Evolutionary conservation across 2,888 invertebrate genomes (phyloP).

Genomic region (Cosmia trapezina): DNA sequence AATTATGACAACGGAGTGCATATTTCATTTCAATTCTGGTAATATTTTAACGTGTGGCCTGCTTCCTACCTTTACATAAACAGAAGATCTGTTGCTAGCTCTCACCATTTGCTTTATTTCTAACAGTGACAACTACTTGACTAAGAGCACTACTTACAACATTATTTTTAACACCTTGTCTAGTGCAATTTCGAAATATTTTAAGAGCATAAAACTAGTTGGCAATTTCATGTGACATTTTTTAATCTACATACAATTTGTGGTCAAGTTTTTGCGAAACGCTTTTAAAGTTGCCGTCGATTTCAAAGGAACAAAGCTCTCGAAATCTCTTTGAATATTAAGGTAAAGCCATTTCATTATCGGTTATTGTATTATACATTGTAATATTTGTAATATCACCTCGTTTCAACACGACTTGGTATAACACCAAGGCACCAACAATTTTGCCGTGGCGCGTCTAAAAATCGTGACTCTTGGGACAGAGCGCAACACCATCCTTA

Average conservation of each 20-base stretch:
- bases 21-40: slow-evolving; percentile 10
- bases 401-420: slow-evolving; percentile 73
- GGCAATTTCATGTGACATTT: slow-evolving; percentile 40
- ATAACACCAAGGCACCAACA: slow-evolving; percentile 67
- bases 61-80: slow-evolving; percentile 13
- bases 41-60: background rate
- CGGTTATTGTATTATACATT: slow-evolving; percentile 54
- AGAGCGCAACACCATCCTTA: slow-evolving; percentile 70
- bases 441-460: slow-evolving; percentile 60
- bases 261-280: slow-evolving; percentile 47
- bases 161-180: slow-evolving; percentile 47
- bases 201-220: slow-evolving; percentile 38
- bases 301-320: slow-evolving; percentile 37
- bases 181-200: slow-evolving; percentile 42
- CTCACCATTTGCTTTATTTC: background rate
- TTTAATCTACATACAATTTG: slow-evolving; percentile 53
- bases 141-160: slow-evolving; percentile 36
- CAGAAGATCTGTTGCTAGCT: background rate
- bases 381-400: slow-evolving; percentile 64
- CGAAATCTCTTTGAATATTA: slow-evolving; percentile 38
- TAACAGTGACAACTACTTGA: slow-evolving; percentile 14
- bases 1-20: slow-evolving; percentile 12
- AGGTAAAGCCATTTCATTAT: slow-evolving; percentile 36
- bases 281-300: slow-evolving; percentile 22
- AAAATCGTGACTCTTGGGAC: slow-evolving; percentile 83